Evolutionary conservation across 2,797 vertebrate genomes (phyloP), one percentile per base, ranked within the genome.

Genomic region (Liasis olivaceus): DNA sequence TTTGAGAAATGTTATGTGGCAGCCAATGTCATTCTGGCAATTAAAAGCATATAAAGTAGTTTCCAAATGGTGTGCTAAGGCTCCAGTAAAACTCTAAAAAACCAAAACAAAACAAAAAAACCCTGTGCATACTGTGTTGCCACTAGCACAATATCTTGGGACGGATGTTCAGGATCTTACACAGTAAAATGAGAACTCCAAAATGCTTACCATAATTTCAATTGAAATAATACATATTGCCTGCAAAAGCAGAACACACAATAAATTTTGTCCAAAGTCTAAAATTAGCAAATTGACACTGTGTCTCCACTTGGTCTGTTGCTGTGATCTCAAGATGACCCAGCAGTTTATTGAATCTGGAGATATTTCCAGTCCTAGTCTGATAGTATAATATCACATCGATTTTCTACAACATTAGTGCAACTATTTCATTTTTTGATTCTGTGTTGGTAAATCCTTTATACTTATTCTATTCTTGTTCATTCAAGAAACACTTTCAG

Each of bases 21-120:
- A 93, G 7, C 13, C 60, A 31, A 11, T 62, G 91, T 87, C 93
- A 60, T 64, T 92, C 8, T 91, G 63, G 36, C 66, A 94, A 3
- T 0, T 88, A 31, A 89, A 86, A 86, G 20, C 7, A 47, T 69
- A 31, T n/a, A 26, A 51, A 64, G 24, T 5, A 87, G 20, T 69
- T 58, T 36, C 24, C 85, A 87, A 91, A 62, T 22, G 15, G 28
- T 85, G 14, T 58, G 72, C 13, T 20, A 58, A 58, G n/a, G 8
- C 1, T 13, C 14, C 4, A 56, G 72, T 59, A 51, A 81, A 88
- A 20, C 36, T 72, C 9, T 36, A 62, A 81, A 91, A 13, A 28
- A 36, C 1, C 36, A 69, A 15, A 69, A 69, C n/a, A n/a, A n/a
- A n/a, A n/a, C n/a, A n/a, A 2, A 72, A 77, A 42, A 42, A 42